These are phyloP conservation scores for Athripsodes cinereus DNA, from an alignment of 2,888 invertebrate genomes.

Conservation along the genomic window DNA sequence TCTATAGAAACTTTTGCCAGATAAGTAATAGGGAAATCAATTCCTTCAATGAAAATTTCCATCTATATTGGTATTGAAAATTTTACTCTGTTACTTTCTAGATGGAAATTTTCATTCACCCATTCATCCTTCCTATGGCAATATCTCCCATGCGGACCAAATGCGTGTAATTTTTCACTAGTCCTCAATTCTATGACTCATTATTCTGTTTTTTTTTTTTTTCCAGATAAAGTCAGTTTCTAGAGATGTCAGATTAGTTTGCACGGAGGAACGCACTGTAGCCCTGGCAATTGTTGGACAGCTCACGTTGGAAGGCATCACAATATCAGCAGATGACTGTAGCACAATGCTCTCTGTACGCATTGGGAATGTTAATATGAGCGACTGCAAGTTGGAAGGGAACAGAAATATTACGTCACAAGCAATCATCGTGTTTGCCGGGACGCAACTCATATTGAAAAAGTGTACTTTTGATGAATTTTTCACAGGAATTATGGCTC, in stretches of 20 bases:
- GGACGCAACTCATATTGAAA: conserved; percentile 41
- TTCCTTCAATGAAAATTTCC: too few relatives aligned
- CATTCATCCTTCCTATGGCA: too few relatives aligned
- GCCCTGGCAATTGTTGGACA: conserved; percentile 13
- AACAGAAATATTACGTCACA: conserved; percentile 6
- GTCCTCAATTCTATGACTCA: too few relatives aligned
- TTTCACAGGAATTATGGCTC: conserved; percentile 34
- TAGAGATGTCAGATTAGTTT: conserved; percentile 2
- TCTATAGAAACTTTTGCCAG: too few relatives aligned
- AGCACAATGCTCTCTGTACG: conserved; percentile 20
- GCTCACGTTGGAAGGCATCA: conserved; percentile 4
- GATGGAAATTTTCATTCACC: too few relatives aligned
- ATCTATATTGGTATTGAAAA: too few relatives aligned
- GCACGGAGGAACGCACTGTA: conserved; percentile 11
- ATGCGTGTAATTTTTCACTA: too few relatives aligned
- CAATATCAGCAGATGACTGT: conserved; percentile 8
- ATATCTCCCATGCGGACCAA: too few relatives aligned
- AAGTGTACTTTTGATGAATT: conserved; percentile 43
- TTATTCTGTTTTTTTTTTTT: neutral
- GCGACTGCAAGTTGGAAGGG: neutral
- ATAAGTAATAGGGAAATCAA: too few relatives aligned
- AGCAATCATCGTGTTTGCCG: conserved; percentile 43
- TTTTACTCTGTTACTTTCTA: too few relatives aligned
- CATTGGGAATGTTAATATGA: neutral
- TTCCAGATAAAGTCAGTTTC: conserved; percentile 13